Evolutionary conservation across 2,797 vertebrate genomes (phyloP).

Genomic region (Typhlichthys eigenmanni): DNA sequence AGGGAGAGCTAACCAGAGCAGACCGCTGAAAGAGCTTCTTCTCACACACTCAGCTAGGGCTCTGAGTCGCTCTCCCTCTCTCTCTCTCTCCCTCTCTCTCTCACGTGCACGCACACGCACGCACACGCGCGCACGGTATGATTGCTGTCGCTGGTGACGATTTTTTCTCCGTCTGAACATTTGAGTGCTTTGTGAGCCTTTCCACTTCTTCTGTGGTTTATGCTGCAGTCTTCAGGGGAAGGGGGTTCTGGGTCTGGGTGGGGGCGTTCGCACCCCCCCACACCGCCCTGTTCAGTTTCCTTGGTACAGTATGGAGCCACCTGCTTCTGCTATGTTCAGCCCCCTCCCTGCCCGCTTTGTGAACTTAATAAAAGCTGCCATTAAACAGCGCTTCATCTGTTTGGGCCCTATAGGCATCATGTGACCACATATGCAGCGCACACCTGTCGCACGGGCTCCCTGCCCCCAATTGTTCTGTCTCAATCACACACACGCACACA

Average conservation of each 20-base stretch:
- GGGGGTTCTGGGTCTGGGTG: neutral
- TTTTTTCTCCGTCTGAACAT: conserved; percentile 26
- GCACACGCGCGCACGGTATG: neutral
- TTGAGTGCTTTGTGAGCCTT: conserved; percentile 35
- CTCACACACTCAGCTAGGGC: conserved; percentile 40
- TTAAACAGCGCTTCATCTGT: conserved; percentile 79
- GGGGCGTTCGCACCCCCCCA: conserved; percentile 13
- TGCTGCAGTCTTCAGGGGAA: conserved; percentile 34
- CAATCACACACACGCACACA: conserved; percentile 24
- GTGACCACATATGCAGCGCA: conserved; percentile 76
- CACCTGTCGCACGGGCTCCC: conserved; percentile 75
- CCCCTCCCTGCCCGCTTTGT: conserved; percentile 60
- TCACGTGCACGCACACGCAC: neutral
- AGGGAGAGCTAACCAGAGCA: conserved; percentile 47
- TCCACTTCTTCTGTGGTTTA: conserved; percentile 45
- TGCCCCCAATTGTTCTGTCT: conserved; percentile 56
- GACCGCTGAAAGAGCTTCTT: conserved; percentile 53
- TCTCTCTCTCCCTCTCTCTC: no score
- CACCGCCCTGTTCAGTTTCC: conserved; percentile 58
- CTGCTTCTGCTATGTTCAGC: conserved; percentile 69
- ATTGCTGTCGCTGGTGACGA: conserved; percentile 24
- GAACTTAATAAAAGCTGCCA: conserved; percentile 80
- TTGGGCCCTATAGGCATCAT: conserved; percentile 76
- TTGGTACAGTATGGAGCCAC: conserved; percentile 72
- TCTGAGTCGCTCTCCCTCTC: conserved; percentile 6